These are phyloP conservation scores for Cheilosia urbana DNA, from an alignment of 2,888 invertebrate genomes.

Conservation along the genomic window DNA sequence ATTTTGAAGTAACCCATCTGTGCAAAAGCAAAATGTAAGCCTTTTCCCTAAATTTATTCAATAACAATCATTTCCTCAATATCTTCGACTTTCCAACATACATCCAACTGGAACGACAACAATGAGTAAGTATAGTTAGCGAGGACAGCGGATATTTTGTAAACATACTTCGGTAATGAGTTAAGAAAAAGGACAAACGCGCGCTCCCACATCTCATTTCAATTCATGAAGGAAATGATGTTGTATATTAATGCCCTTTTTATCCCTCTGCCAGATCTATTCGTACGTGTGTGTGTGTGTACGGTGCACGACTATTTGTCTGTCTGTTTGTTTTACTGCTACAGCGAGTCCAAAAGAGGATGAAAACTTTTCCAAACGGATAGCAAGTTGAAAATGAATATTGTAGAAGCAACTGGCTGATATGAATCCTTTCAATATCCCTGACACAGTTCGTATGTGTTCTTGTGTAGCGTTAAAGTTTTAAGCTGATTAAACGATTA, in stretches of 20 bases:
- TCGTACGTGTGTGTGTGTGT: not conserved
- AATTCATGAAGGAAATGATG: constrained; percentile 29
- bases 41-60: constrained; percentile 48
- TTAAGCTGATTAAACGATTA: constrained; percentile 74
- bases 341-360: constrained; percentile 9
- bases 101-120: no score
- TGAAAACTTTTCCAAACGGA: constrained; percentile 25
- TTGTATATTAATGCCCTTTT: constrained; percentile 44
- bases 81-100: constrained; percentile 27
- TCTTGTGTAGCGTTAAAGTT: constrained; percentile 50
- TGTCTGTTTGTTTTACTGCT: constrained; percentile 14
- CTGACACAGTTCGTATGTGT: constrained; percentile 29
- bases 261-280: constrained; percentile 8
- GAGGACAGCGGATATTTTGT: constrained; percentile 25
- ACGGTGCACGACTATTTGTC: not conserved
- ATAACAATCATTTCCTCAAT: constrained; percentile 39
- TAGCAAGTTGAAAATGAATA: not conserved
- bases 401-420: constrained; percentile 35
- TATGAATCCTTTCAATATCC: constrained; percentile 20
- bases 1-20: constrained; percentile 24
- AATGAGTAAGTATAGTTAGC: constrained; percentile 8
- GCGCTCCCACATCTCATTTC: constrained; percentile 30
- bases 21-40: not conserved
- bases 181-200: constrained; percentile 32
- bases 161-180: constrained; percentile 44